phyloP scores from a whole-genome alignment of 1,140 invertebrate species.

The Diprion similis region DNA sequence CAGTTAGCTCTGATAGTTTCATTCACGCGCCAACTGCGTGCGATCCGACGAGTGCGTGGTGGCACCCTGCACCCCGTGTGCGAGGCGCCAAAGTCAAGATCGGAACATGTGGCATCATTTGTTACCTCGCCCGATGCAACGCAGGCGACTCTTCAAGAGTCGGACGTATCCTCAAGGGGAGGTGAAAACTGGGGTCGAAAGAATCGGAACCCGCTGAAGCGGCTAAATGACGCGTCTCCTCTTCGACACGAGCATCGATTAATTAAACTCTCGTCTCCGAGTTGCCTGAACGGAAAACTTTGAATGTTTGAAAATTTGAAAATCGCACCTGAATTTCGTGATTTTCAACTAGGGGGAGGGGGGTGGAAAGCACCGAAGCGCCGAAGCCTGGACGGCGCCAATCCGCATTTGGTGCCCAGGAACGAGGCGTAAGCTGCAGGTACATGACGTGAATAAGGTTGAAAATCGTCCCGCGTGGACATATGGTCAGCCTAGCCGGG shows the following conservation, averaged over 20 bases:
- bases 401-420: too few relatives aligned
- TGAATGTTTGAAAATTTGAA: too few relatives aligned
- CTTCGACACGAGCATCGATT: too few relatives aligned
- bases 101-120: conserved; percentile 63
- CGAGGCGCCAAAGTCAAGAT: conserved; percentile 43
- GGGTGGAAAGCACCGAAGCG: too few relatives aligned
- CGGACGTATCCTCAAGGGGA: neutral
- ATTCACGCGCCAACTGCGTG: conserved; percentile 30
- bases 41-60: neutral
- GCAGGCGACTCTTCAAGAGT: neutral
- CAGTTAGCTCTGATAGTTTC: conserved; percentile 39
- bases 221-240: neutral
- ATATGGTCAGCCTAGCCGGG: conserved; percentile 56
- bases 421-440: neutral
- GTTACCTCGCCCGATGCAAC: conserved; percentile 41
- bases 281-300: too few relatives aligned
- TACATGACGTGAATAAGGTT: neutral
- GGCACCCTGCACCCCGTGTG: conserved; percentile 28
- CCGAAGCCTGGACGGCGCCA: too few relatives aligned
- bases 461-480: conserved; percentile 45
- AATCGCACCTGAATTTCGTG: too few relatives aligned
- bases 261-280: too few relatives aligned
- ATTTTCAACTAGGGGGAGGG: too few relatives aligned
- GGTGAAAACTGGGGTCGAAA: neutral
- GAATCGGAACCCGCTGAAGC: neutral